Base-by-base conservation (phyloP, 2,888 invertebrate species). In the Pristionchus entomophagus region DNA sequence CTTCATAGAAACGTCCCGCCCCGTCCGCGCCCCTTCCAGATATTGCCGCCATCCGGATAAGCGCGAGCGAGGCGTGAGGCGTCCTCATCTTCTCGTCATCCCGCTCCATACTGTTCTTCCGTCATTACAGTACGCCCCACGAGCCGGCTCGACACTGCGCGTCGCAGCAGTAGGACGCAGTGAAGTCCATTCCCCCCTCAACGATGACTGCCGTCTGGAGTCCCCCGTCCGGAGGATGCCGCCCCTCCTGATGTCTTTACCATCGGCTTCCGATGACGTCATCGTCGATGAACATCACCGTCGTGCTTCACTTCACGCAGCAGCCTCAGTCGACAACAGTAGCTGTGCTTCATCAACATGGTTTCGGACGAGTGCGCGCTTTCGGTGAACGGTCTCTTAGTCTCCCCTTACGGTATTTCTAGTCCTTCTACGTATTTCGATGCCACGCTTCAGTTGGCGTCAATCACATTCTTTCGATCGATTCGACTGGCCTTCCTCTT, bases 81-180 rank as follows among this genome's bases (percentile, higher is more conserved):
- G 22, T 35, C 4, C 12, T 1, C 41, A 22, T 5, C 78, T 45
- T 22, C 49, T 6, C 78, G 22, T 78, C 51, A 29, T 53, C 29
- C 77, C 78, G 78, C 78, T 78, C 49, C 51, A 78, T 78, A 78
- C 78, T 78, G 78, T 78, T 78, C 56, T 49, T 5, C 51, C 51
- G 78, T 49, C 78, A 49, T 78, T 49, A 78, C 78, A 78, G 78
- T 78, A 78, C 78, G 78, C 26, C 78, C 78, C 49, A 29, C 32
- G 78, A 49, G 78, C 49, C 32, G 78, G 17, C 32, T 32, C 26
- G 78, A 78, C 49, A 49, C 78, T 2, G 38, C 19, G 56, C 22
- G 56, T 38, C 38, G 69, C 8, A n/a, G 38, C 8, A 38, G 69
- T 69, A 22, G n/a, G 41, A 69, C 69, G 69, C 38, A 41, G 69